Evolutionary conservation across 64 coral and sea anemone species (phyloP), one percentile per base, ranked within the genome.

Genomic region (Hydrozoanthus tunicans): DNA sequence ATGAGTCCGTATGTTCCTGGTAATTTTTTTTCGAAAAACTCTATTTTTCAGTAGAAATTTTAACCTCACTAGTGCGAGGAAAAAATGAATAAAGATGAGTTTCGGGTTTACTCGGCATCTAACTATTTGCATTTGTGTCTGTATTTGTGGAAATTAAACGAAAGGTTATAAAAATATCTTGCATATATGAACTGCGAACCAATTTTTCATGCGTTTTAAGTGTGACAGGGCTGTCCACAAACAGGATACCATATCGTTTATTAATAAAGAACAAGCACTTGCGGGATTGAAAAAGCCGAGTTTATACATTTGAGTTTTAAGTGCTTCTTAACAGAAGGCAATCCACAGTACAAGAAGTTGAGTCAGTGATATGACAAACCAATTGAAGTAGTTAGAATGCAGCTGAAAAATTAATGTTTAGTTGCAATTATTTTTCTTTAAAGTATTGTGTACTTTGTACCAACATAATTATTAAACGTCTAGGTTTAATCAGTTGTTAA

Each of bases 231-330:
- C 6, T 83, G 32, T 53, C 81, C 51, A 83, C 56, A 59, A 64
- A n/a, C 63, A 8, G n/a, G 54, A 43, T 17, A 73, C 26, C 23
- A 51, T 52, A 75, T 11, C 67, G 11, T 25, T 88, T 57, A 60
- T 74, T 85, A 68, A 27, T 88, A 54, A 12, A 73, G 59, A 88
- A 24, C 54, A 88, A 86, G 12, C 20, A 51, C 68, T 27, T 73
- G 12, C 15, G 24, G 66, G 74, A 88, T 32, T 88, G 56, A 13
- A 54, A 88, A 73, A 73, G 11, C 84, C 11, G 58, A 58, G 23
- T n/a, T 73, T 86, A 86, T 70, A 71, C 67, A 9, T 86, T 57
- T 70, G 53, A 59, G 7, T 88, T 88, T 88, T 23, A 88, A 88
- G 68, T 73, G 84, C 69, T 23, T 88, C 24, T 88, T 74, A 88